Base-by-base conservation (phyloP, 53 echinoderm and acorn worm species). In the Hippasteria phrygiana region DNA sequence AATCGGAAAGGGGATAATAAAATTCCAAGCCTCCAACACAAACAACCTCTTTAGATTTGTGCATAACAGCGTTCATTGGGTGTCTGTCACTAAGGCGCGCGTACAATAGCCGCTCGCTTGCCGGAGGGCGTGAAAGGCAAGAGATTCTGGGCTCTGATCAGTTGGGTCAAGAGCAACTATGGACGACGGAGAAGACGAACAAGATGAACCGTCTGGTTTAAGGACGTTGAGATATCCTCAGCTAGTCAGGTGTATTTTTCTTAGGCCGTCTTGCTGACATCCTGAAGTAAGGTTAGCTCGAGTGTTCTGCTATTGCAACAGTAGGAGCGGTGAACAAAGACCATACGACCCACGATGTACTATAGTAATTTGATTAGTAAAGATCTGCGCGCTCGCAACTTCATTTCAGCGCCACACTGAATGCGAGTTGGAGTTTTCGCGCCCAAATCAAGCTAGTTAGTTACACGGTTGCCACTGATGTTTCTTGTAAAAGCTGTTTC, bases 1-100 rank as follows among this genome's bases (percentile, higher is more conserved):
- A 90, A 90, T 80, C 82, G 73, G 90, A 90, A 81, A 41, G 62
- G 12, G 90, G 85, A 85, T 85, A 85, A 85, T 85, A 85, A 70
- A 85, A 85, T 85, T 71, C 53, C 50, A 24, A 43, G 47, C 71
- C 5, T 14, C 10, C 70, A 51, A 85, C 85, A 85, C 85, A 85
- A 85, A 85, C 85, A 85, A 85, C 48, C 85, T 71, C 85, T 71
- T 85, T 85, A 85, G 85, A 69, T 70, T 22, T 35, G 50, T 85
- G 85, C 50, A 85, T 85, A 85, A 85, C 69, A 64, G 38, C 71
- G 26, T 70, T 85, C 70, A 70, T 85, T 36, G 85, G 85, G 69
- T 85, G 84, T 70, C 38, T 85, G 70, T 71, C 85, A 48, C 42
- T 12, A 24, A 48, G 43, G 43, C 70, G 22, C 20, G 62, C 71